These are phyloP conservation scores for Callionymus lyra DNA, from an alignment of 2,113 vertebrate species.

Conservation along the genomic window DNA sequence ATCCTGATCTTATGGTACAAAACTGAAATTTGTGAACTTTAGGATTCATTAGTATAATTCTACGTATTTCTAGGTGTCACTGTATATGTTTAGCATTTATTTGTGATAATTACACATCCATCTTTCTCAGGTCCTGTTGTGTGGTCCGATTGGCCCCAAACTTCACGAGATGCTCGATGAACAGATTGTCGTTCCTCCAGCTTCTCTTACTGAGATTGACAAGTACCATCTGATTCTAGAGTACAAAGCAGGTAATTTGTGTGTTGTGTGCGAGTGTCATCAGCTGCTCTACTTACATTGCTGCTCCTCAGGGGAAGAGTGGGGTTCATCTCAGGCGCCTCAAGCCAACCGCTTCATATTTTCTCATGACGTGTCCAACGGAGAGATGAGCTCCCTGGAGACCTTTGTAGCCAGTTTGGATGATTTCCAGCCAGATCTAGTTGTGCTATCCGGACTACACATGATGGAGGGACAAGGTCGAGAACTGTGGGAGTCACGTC, in stretches of 20 bases:
- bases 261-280: neutral
- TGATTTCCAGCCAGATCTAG: constrained; percentile 87
- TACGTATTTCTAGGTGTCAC: too few species aligned
- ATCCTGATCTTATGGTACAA: constrained; percentile 80
- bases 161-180: constrained; percentile 91
- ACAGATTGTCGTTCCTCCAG: constrained; percentile 83
- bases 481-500: constrained; percentile 73
- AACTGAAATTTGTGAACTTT: neutral
- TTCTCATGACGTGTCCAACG: constrained; percentile 91
- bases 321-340: constrained; percentile 77
- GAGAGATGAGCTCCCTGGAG: constrained; percentile 84
- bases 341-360: constrained; percentile 96
- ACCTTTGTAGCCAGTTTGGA: constrained; percentile 86
- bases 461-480: constrained; percentile 96
- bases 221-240: constrained; percentile 97
- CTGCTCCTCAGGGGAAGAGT: constrained; percentile 75
- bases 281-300: neutral
- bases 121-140: constrained; percentile 78
- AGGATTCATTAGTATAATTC: too few species aligned
- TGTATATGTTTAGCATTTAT: too few species aligned
- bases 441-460: constrained; percentile 93
- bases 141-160: constrained; percentile 90
- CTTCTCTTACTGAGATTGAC: constrained; percentile 84
- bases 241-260: constrained; percentile 73
- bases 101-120: too few species aligned